A percentile compares a stretch with the other conserved stretches of the same genome.
Conservation (phyloP, 1,140 invertebrate species). For the Pinna nobilis region DNA sequence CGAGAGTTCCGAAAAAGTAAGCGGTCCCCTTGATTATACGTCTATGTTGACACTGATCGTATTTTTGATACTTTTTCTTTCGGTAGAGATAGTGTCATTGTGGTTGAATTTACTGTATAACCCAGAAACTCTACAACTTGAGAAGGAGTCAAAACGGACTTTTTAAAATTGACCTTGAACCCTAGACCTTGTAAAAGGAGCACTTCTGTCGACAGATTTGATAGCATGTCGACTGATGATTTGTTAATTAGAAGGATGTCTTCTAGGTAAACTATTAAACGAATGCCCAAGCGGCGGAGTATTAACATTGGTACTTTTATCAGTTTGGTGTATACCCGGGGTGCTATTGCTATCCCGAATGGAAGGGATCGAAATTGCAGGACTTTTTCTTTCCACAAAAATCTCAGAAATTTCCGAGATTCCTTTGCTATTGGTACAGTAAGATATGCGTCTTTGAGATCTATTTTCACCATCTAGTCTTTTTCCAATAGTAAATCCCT, state of each 20-base stretch:
- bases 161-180: not conserved
- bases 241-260: slow-evolving; percentile 10
- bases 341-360: slow-evolving; percentile 23
- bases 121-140: slow-evolving; percentile 4
- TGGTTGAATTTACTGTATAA: not conserved
- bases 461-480: slow-evolving; percentile 18
- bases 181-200: not conserved
- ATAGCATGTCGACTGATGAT: not conserved
- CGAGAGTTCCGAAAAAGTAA: no score
- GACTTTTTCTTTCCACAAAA: slow-evolving; percentile 9
- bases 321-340: slow-evolving; percentile 10
- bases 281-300: not conserved
- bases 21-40: no score
- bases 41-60: no score
- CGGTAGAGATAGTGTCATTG: not conserved
- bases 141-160: not conserved
- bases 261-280: slow-evolving; percentile 11
- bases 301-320: not conserved
- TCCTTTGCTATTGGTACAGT: not conserved
- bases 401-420: slow-evolving; percentile 4
- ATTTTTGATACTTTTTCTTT: not conserved
- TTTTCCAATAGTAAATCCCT: not conserved
- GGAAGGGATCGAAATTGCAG: slow-evolving; percentile 19
- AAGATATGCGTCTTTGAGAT: slow-evolving; percentile 36
- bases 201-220: not conserved